Evolutionary conservation across 2,888 invertebrate species (phyloP), one percentile per base, ranked within the genome.

Genomic region (Chouioia cunea): DNA sequence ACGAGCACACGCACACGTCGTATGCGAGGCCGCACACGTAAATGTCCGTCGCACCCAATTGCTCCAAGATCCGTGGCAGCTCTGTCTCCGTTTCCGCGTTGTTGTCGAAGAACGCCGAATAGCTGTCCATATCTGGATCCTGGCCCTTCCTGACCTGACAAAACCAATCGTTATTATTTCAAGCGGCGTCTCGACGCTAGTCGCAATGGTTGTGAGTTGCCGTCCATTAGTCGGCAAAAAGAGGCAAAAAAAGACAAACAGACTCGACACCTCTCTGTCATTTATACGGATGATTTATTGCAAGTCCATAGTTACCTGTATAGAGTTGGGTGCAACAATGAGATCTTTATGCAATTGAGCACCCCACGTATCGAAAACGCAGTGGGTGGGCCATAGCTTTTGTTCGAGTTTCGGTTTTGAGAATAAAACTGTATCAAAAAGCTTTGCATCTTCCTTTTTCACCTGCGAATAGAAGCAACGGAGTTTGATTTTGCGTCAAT

Each of bases 91-190:
- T 92, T 68, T 93, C 87, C 84, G 93, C 93, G 86, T 93, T 93
- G 86, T 97, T 97, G 87, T 97, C 97, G 92, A 93, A 95, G 89
- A 98, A 98, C 62, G 95, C 97, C 0, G 97, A 97, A 86, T 97
- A 98, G 4, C 95, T 94, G 86, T 99, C 98, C 76, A 97, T 93
- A 76, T 96, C 94, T 0, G 97, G 92, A 86, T 96, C 92, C 4
- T 93, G 93, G 57, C 98, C 98, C 84, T 96, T 96, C 85, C 93
- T 92, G 63, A 96, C 90, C 86, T 83, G 52, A 27, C 27, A 18
- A 52, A 64, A n/a, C n/a, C 6, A 27, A 4, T 27, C 27, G 6
- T 27, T 27, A 6, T 27, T 27, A 27, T 27, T 27, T 27, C 6
- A n/a, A n/a, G n/a, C n/a, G n/a, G n/a, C n/a, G n/a, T n/a, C n/a